A percentile compares a stretch with the other conserved stretches of the same genome.
Conservation (phyloP, 2,797 vertebrate genomes). For the Steatocranus sp. region DNA sequence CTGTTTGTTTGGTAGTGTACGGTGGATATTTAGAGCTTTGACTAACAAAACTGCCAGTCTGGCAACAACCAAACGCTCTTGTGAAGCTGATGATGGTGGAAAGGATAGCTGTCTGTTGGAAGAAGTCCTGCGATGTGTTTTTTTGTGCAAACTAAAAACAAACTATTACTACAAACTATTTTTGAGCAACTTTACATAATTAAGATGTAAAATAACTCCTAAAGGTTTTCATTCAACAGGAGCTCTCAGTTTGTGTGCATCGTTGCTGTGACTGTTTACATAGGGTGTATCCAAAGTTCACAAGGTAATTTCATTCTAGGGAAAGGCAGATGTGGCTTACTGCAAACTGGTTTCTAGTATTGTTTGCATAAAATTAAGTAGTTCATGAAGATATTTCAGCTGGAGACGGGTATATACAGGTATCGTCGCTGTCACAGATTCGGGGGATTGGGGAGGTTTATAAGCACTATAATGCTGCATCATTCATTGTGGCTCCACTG, state of each 20-base stretch:
- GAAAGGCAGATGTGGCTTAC: background rate
- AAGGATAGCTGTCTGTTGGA: background rate
- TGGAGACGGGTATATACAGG: background rate
- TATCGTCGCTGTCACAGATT: background rate
- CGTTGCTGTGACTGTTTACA: background rate
- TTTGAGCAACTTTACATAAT: background rate
- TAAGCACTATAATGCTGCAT: background rate
- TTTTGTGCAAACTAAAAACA: too few species aligned
- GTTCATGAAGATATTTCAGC: background rate
- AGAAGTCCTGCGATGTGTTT: background rate
- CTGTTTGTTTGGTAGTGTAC: background rate
- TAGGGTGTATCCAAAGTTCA: slow-evolving; percentile 37
- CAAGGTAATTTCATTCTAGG: background rate
- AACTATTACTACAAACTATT: background rate
- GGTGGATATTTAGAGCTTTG: background rate
- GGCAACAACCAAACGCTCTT: background rate
- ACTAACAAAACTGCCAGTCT: background rate
- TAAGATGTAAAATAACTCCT: background rate
- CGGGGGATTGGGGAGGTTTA: background rate
- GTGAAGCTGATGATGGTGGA: background rate
- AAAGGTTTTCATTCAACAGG: background rate
- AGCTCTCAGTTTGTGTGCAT: background rate
- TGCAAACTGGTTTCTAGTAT: background rate
- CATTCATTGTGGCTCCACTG: background rate
- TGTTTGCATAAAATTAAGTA: background rate